A percentile compares a stretch with the other conserved stretches of the same genome.
These are phyloP conservation scores for Vulpes ferrilata DNA, from an alignment of 2,113 vertebrate genomes.

Conservation along the genomic window DNA sequence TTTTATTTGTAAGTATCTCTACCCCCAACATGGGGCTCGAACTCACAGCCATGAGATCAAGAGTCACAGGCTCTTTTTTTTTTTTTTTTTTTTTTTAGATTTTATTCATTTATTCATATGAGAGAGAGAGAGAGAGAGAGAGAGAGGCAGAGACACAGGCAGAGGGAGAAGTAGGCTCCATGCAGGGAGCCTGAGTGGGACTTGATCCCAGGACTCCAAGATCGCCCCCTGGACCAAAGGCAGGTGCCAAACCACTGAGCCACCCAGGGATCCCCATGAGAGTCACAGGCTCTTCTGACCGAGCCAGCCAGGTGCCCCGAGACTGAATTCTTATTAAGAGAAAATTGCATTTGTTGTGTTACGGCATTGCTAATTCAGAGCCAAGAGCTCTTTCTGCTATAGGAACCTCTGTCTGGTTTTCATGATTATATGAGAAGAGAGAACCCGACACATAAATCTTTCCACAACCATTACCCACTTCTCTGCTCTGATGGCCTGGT, in stretches of 20 bases:
- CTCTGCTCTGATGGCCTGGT: background rate
- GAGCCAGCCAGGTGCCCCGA: background rate
- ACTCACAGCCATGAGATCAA: background rate
- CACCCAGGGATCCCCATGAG: background rate
- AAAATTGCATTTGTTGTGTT: slow-evolving; percentile 22
- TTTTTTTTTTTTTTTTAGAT: background rate
- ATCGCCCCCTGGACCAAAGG: background rate
- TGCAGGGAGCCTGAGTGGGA: background rate
- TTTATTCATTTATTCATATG: background rate
- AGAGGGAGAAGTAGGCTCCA: background rate
- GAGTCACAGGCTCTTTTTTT: background rate
- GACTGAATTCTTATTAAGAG: slow-evolving; percentile 5
- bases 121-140: background rate
- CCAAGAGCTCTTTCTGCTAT: background rate
- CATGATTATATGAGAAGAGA: background rate
- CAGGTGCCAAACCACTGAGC: background rate
- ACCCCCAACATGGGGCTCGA: background rate
- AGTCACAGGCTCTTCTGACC: too few species aligned
- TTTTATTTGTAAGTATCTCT: background rate
- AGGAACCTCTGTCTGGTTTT: background rate
- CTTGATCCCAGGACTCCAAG: background rate
- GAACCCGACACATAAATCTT: background rate
- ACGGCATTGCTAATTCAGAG: background rate
- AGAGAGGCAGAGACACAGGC: background rate
- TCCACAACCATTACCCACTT: background rate